Base-by-base conservation (phyloP, 2,113 vertebrate species). In the Rhinolophus ferrumequinum region DNA sequence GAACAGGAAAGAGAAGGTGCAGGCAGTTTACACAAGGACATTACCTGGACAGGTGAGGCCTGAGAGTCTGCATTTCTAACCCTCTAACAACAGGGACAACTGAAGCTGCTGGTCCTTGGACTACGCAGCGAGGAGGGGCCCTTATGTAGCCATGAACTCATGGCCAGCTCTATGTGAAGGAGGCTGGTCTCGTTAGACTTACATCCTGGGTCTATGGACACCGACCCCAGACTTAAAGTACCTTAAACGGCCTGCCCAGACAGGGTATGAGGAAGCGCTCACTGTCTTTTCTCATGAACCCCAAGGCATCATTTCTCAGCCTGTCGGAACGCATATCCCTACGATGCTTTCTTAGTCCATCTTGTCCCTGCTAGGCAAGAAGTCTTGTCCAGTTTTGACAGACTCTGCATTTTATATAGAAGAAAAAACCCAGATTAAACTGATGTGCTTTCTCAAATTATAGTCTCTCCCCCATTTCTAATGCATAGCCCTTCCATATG, bases 151-250 rank as follows among this genome's bases (percentile, higher is more conserved):
- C 69, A 75, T 0, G 0, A 19, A 47, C 58, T 15, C 69, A 47
- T 0, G 0, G 11, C 21, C 15, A 4, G 0, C 9, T 79, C 50
- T 35, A 21, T 0, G 3, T 6, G 30, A 93, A 60, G 33, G 54
- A 69, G 16, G 56, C 13, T 21, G 47, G n/a, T 47, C 5, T 88
- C 38, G 3, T 30, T 24, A 28, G 72, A 38, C 47, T 22, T 9
- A 38, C 56, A 14, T 1, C 44, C 54, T 33, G 58, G 50, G 24
- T 33, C 24, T 54, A 38, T 6, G 58, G 52, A 56, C n/a, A 60
- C 56, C 33, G 26, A n/a, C 30, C 35, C 26, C 6, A 16, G 54
- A 26, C 35, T 85, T 38, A 15, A 3, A 67, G 22, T 26, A 60
- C 58, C 44, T 22, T 11, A 66, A 54, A 54, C 1, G 3, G n/a